Conservation (phyloP, 2,888 invertebrate genomes). For the Campoletis raptor region DNA sequence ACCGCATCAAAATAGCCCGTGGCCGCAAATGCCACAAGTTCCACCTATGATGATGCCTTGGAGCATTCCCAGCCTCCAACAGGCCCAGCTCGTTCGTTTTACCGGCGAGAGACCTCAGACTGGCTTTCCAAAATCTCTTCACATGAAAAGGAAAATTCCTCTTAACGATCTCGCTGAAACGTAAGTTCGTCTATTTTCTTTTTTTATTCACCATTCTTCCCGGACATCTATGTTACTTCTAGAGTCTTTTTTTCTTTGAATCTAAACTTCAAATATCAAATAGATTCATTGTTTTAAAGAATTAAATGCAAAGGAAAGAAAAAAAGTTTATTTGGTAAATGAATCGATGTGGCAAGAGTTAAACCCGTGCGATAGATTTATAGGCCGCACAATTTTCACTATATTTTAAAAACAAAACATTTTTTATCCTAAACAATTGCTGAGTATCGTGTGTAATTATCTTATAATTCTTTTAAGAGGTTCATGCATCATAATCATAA, state of each 20-base stretch:
- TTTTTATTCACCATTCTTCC: neutral
- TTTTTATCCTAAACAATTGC: neutral
- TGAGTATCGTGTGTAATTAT: neutral
- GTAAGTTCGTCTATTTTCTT: slow-evolving; percentile 66
- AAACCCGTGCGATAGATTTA: too few relatives aligned
- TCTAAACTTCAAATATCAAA: too few relatives aligned
- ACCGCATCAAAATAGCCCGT: slow-evolving; percentile 75
- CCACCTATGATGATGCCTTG: slow-evolving; percentile 82
- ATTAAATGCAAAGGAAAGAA: too few relatives aligned
- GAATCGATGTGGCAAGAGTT: too few relatives aligned
- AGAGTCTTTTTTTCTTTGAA: too few relatives aligned
- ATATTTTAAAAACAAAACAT: neutral
- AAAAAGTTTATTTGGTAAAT: neutral
- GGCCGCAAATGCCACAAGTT: slow-evolving; percentile 78
- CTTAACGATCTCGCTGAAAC: slow-evolving; percentile 74
- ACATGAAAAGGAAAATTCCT: slow-evolving; percentile 81
- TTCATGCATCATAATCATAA: too few relatives aligned
- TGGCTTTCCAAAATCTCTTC: slow-evolving; percentile 68
- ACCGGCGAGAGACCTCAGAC: slow-evolving; percentile 76
- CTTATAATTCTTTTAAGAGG: too few relatives aligned
- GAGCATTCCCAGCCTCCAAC: slow-evolving; percentile 78
- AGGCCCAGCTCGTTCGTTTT: slow-evolving; percentile 80
- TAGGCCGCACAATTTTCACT: neutral
- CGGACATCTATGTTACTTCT: too few relatives aligned
- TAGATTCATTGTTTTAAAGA: too few relatives aligned